Evolutionary conservation across 2,113 vertebrate genomes (phyloP).

Genomic region (Stegastes partitus): DNA sequence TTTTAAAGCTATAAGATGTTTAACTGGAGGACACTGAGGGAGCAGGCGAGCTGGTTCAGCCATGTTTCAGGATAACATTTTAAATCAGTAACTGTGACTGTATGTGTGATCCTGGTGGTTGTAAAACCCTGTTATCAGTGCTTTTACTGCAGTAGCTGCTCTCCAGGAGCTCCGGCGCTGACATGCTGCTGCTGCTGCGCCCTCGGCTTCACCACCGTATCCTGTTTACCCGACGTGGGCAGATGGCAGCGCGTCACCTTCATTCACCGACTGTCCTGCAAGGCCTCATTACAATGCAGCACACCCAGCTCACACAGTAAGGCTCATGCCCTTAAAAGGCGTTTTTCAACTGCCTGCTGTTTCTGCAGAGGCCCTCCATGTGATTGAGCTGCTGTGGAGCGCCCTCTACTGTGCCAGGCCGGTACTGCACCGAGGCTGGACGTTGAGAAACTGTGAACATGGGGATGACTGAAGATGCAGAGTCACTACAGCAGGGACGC

Average conservation of each 20-base stretch:
- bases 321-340: slow-evolving; percentile 86
- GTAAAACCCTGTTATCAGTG: no score
- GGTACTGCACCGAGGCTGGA: not conserved
- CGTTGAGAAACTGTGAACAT: no score
- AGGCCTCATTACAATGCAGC: slow-evolving; percentile 68
- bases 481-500: no score
- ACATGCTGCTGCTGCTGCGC: not conserved
- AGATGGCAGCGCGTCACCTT: slow-evolving; percentile 48
- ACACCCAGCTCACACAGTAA: slow-evolving; percentile 75
- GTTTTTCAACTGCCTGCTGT: slow-evolving; percentile 72
- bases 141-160: not conserved
- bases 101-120: no score
- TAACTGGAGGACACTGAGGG: no score
- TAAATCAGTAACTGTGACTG: no score
- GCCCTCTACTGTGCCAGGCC: slow-evolving; percentile 63
- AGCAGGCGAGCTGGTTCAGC: no score
- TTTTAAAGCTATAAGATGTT: no score
- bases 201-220: slow-evolving; percentile 22
- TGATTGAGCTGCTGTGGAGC: slow-evolving; percentile 26
- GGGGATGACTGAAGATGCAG: no score
- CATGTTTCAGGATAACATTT: no score
- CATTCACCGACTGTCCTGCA: slow-evolving; percentile 18
- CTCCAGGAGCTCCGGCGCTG: not conserved
- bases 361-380: slow-evolving; percentile 23
- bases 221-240: slow-evolving; percentile 46